Percentiles rank a stretch among this genome's conserved stretches.
phyloP scores from a whole-genome alignment of 2,797 vertebrate species.

The Antrozous pallidus region DNA sequence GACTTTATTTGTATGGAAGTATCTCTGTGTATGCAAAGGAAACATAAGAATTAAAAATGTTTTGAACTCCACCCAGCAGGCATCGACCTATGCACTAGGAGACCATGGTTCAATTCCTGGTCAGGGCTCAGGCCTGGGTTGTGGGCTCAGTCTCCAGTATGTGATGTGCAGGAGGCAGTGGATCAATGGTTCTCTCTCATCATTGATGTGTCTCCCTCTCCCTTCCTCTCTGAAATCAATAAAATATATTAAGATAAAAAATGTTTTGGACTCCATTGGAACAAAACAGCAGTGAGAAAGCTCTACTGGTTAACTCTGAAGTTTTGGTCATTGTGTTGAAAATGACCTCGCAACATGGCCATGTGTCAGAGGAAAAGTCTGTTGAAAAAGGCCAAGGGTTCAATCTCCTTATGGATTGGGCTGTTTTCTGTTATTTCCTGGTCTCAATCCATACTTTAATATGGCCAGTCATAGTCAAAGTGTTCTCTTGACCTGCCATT shows the following conservation, averaged over 20 bases:
- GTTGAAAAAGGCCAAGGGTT: not conserved
- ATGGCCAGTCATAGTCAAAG: not conserved
- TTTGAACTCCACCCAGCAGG: not conserved
- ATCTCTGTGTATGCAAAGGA: constrained; percentile 7
- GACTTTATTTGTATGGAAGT: not conserved
- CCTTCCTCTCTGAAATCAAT: too few species aligned
- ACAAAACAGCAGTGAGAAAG: not conserved
- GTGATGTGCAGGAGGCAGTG: too few species aligned
- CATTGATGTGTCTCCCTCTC: too few species aligned
- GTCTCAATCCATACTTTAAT: not conserved
- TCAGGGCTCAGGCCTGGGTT: too few species aligned
- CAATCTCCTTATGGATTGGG: not conserved
- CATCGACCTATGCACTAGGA: too few species aligned
- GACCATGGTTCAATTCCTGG: too few species aligned
- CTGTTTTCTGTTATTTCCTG: not conserved
- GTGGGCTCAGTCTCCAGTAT: too few species aligned
- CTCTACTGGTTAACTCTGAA: not conserved
- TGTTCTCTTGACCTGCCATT: not conserved
- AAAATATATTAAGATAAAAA: too few species aligned
- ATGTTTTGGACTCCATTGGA: not conserved
- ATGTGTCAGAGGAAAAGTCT: not conserved
- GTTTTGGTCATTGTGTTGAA: constrained; percentile 62
- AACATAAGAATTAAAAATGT: not conserved
- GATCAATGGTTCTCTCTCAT: too few species aligned
- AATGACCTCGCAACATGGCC: not conserved